A percentile compares a stretch with the other conserved stretches of the same genome.
Conservation (phyloP, 1,140 invertebrate species). For the Dinothrombium tinctorium region DNA sequence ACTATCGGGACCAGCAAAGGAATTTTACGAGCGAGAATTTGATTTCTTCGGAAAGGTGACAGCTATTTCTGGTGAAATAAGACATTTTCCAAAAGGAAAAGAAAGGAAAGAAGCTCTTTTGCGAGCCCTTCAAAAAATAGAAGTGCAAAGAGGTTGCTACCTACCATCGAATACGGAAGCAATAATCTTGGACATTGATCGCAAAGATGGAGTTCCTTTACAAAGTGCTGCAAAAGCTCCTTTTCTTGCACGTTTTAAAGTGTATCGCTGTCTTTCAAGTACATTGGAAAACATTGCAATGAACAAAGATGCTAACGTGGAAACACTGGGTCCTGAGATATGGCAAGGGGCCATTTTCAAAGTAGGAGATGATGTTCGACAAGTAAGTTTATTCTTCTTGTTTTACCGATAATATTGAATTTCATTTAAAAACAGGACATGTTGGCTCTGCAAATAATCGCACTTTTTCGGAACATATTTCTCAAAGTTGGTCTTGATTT, state of each 20-base stretch:
- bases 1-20: constrained; percentile 70
- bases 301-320: constrained; percentile 22
- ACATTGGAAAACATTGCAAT: not conserved
- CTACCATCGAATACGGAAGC: constrained; percentile 96
- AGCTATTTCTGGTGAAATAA: constrained; percentile 78
- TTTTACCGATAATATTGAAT: constrained; percentile 26
- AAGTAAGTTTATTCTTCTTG: constrained; percentile 15
- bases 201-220: constrained; percentile 92
- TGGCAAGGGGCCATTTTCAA: constrained; percentile 99
- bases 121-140: constrained; percentile 57
- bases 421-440: too few species aligned
- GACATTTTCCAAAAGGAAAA: constrained; percentile 48
- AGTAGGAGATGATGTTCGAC: constrained; percentile 82
- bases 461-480: constrained; percentile 92
- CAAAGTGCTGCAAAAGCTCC: constrained; percentile 98
- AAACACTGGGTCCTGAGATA: constrained; percentile 39
- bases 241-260: constrained; percentile 79
- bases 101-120: constrained; percentile 84
- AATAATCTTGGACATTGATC: constrained; percentile 89
- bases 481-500: constrained; percentile 81
- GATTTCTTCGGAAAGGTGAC: constrained; percentile 95
- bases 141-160: constrained; percentile 81
- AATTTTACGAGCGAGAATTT: constrained; percentile 92
- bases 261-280: constrained; percentile 20
- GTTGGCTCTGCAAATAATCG: constrained; percentile 91